Base-by-base conservation (phyloP, 2,113 vertebrate species). In the Poeciliopsis occidentalis region DNA sequence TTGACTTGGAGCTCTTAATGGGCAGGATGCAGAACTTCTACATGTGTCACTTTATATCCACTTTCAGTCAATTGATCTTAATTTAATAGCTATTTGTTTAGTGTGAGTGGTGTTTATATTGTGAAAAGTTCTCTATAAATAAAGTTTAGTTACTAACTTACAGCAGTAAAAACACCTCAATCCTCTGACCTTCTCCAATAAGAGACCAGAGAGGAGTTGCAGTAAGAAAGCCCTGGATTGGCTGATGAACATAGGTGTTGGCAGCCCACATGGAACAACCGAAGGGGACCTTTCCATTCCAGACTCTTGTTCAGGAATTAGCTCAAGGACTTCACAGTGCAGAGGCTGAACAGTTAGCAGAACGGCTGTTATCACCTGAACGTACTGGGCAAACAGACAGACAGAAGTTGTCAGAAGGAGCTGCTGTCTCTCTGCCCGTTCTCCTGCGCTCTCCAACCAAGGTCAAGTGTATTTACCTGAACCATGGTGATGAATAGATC, bases 171-270 rank as follows among this genome's bases (percentile, higher is more conserved):
- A 68, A 47, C 44, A 19, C 17, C 13, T 15, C 44, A 32, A 24
- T 22, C 76, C 19, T 74, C 12, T 76, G 81, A 77, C 75, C 81
- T 90, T 76, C 69, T 64, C n/a, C 27, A 41, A 8, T 1, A 39
- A 32, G 32, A 27, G 27, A 27, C 57, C n/a, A 0, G 69, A 71
- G 72, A 76, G 60, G 77, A 76, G 71, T 13, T 15, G 51, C 1
- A 0, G 29, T 73, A 29, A 19, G 1, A 3, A n/a, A 64, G 78
- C 76, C 51, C 17, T 7, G 31, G 73, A 85, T 91, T 88, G 89
- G 86, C 44, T 71, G 82, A 1, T 73, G 62, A 65, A 57, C 64
- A 32, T 78, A 76, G 69, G 69, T 69, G 87, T 81, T 79, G 75
- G 47, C 70, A 62, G 73, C 54, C 76, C 41, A 47, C 76, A 78